Base-by-base conservation (phyloP, 1,140 invertebrate genomes). In the Camponotus vicinus region DNA sequence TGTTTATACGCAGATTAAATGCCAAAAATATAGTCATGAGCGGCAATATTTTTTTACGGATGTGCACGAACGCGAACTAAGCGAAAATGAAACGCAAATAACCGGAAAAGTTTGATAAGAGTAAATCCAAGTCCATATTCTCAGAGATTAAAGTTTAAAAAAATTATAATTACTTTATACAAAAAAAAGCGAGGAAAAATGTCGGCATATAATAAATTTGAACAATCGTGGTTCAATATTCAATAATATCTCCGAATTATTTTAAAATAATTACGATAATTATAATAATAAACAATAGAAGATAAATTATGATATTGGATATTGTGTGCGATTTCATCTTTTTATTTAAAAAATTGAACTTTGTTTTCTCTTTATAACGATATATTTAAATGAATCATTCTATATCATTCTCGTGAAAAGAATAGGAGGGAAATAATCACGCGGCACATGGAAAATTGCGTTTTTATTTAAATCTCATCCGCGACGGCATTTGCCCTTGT, bases 401-500 rank as follows among this genome's bases (percentile, higher is more conserved):
- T 40, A 37, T 64, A 64, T 27, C 27, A 27, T 27, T 27, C 18
- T n/a, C 49, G 8, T n/a, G 37, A 49, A 70, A 73, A 15, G 79
- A 59, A 40, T 57, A 73, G 45, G 59, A 83, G 79, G 55, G 69
- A 45, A 83, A 83, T 83, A 83, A 83, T 83, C 52, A 61, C 40
- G 40, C 55, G 32, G 18, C 79, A 61, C 69, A 52, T 52, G 79
- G 69, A 73, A 82, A 69, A 83, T 83, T 83, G 79, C 79, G 67
- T 37, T 83, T 83, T 83, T 83, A 83, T 83, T 83, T 61, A 83
- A 83, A 83, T 83, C 79, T n/a, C 69, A 83, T 71, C 45, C 67
- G 55, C 79, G 45, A 18, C 21, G 64, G 13, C 34, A 55, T 83
- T 83, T 83, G 45, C 63, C 63, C 67, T 70, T 49, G 63, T 63